Conservation (phyloP, 2,797 vertebrate species). For the Loriculus beryllinus region DNA sequence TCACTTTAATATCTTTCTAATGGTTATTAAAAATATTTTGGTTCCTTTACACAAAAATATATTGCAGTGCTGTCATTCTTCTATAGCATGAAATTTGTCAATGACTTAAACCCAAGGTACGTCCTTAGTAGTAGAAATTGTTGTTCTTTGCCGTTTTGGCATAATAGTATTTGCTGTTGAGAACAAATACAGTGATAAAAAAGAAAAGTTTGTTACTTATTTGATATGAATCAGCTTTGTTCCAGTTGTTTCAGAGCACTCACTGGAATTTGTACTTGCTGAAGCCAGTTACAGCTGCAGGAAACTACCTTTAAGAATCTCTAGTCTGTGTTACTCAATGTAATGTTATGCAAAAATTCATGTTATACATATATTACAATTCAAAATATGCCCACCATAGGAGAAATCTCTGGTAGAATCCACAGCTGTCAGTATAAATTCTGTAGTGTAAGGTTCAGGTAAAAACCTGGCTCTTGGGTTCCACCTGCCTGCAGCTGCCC, state of each 20-base stretch:
- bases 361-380: not conserved
- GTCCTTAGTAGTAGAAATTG: not conserved
- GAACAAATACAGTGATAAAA: not conserved
- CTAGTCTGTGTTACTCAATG: not conserved
- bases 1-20: not conserved
- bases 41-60: not conserved
- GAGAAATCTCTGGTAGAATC: not conserved
- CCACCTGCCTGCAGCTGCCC: not conserved
- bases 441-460: not conserved
- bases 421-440: not conserved
- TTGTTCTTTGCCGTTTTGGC: not conserved
- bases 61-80: not conserved
- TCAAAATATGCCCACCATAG: fast-evolving
- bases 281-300: not conserved
- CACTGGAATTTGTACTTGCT: not conserved
- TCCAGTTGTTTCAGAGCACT: not conserved
- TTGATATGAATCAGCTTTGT: not conserved
- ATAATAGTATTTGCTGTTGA: not conserved
- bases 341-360: not conserved
- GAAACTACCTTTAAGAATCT: not conserved
- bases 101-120: not conserved
- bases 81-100: not conserved
- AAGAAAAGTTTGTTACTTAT: not conserved
- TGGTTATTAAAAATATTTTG: not conserved
- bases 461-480: slow-evolving; percentile 4